Evolutionary conservation across 2,113 vertebrate species (phyloP).

Genomic region (Ursus arctos): DNA sequence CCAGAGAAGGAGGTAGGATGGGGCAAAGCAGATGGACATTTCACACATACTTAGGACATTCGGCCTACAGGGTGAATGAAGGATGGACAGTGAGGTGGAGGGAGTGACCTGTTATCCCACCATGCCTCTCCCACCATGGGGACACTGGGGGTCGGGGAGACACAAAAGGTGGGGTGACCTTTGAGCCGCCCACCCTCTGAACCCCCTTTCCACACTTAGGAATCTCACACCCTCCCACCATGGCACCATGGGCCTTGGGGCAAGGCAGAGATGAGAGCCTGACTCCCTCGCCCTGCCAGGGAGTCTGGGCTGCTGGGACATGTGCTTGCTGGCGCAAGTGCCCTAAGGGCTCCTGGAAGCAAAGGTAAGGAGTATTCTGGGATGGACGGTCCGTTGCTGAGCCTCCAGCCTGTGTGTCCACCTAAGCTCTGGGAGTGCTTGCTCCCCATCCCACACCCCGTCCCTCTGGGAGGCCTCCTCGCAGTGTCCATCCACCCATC

Average conservation of each 20-base stretch:
- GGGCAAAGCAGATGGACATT: accelerated
- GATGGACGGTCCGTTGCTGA: neutral
- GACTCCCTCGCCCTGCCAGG: neutral
- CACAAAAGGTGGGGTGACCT: neutral
- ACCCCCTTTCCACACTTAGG: neutral
- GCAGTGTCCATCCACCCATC: neutral
- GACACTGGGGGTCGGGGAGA: too few relatives aligned
- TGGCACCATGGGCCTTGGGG: accelerated
- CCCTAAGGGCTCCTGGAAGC: neutral
- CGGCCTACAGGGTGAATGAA: neutral
- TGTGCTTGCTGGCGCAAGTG: neutral
- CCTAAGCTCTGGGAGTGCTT: accelerated
- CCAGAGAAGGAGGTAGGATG: neutral
- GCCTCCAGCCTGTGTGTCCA: neutral
- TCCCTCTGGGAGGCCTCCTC: neutral
- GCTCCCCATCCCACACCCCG: neutral
- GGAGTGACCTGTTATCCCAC: neutral
- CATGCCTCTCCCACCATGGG: neutral
- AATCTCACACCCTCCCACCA: neutral
- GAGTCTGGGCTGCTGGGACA: neutral
- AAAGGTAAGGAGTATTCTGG: neutral
- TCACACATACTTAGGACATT: too few relatives aligned
- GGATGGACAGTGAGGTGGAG: too few relatives aligned
- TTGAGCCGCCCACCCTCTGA: neutral
- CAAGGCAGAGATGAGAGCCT: neutral